phyloP scores from a whole-genome alignment of 2,113 vertebrate genomes.

The Clupea harengus region DNA sequence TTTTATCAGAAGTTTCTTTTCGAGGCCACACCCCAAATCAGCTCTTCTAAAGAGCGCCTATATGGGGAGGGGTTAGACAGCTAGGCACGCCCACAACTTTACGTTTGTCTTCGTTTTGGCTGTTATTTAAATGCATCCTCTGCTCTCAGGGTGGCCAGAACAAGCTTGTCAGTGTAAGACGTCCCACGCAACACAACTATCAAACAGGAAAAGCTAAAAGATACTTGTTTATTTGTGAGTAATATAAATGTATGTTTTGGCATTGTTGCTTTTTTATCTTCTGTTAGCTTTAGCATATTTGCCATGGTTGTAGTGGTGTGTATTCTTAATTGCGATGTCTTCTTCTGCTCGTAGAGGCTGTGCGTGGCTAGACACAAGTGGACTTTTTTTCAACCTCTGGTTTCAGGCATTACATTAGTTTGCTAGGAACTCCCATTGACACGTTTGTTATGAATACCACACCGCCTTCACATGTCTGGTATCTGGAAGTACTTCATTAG shows the following conservation, averaged over 20 bases:
- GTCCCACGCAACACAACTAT: not conserved
- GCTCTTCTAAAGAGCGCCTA: not conserved
- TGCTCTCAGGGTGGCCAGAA: not conserved
- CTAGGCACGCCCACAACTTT: not conserved
- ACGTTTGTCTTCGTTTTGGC: not conserved
- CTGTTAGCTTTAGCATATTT: not conserved
- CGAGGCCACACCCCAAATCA: not conserved
- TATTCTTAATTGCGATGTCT: not conserved
- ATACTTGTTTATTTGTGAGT: not conserved
- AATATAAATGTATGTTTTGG: not conserved
- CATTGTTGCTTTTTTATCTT: not conserved
- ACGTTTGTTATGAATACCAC: slow-evolving; percentile 43
- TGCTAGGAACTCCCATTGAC: not conserved
- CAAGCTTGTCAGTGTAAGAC: not conserved
- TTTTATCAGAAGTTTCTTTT: not conserved
- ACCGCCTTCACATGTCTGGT: slow-evolving; percentile 35
- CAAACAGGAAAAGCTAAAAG: not conserved
- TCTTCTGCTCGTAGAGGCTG: not conserved
- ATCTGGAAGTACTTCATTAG: slow-evolving; percentile 37
- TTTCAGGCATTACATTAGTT: too few species aligned
- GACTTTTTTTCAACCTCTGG: not conserved
- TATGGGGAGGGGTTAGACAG: not conserved
- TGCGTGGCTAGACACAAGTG: not conserved
- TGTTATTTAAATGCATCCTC: not conserved
- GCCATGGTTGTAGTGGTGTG: not conserved